Conservation (phyloP, 2,888 invertebrate genomes). For the Sesamia inferens region DNA sequence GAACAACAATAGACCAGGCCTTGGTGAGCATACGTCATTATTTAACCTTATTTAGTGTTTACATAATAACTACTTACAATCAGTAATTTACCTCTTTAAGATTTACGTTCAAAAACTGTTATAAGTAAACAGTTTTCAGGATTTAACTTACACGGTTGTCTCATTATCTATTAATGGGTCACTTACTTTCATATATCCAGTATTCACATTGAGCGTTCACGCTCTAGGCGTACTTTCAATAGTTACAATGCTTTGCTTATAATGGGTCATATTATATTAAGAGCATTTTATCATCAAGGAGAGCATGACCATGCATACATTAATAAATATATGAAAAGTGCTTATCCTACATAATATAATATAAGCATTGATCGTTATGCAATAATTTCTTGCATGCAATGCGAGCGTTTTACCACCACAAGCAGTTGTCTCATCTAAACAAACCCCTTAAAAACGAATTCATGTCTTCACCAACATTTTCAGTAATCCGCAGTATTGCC, state of each 20-base stretch:
- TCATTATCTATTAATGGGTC: background rate
- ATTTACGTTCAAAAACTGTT: background rate
- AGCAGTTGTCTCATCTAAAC: too few species aligned
- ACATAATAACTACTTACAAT: background rate
- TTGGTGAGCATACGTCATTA: conserved; percentile 27
- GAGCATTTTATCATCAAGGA: background rate
- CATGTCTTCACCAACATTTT: too few species aligned
- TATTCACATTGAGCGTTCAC: background rate
- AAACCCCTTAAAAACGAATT: too few species aligned
- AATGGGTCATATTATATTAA: background rate
- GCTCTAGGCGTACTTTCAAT: background rate
- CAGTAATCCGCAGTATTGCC: too few species aligned
- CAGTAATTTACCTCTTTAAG: background rate
- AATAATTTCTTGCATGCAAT: too few species aligned
- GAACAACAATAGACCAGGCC: conserved; percentile 12
- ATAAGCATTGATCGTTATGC: too few species aligned
- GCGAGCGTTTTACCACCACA: too few species aligned
- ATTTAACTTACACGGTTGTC: conserved; percentile 11
- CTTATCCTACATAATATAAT: background rate
- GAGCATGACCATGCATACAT: background rate
- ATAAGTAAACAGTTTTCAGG: background rate
- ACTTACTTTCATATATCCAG: background rate
- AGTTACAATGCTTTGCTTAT: background rate
- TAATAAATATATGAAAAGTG: background rate
- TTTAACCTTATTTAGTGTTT: background rate